These are phyloP conservation scores for Scomber japonicus DNA, from an alignment of 2,113 vertebrate species.

Conservation along the genomic window DNA sequence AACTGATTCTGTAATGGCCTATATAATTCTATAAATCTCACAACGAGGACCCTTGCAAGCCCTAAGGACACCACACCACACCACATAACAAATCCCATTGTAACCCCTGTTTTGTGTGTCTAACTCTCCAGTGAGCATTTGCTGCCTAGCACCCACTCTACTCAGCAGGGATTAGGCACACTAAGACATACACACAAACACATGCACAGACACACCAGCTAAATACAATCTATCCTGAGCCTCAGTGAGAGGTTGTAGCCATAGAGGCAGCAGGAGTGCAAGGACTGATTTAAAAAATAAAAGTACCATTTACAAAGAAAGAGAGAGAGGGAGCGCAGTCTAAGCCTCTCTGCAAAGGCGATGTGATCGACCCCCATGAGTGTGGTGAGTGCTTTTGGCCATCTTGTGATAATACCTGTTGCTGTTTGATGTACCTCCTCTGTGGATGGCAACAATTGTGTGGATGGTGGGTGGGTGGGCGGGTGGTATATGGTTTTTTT, in stretches of 20 bases:
- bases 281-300: slow-evolving; percentile 19
- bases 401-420: slow-evolving; percentile 54
- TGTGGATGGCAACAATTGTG: slow-evolving; percentile 36
- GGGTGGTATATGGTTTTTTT: slow-evolving; percentile 13
- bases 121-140: slow-evolving; percentile 69
- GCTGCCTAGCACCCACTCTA: slow-evolving; percentile 80
- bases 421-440: slow-evolving; percentile 49
- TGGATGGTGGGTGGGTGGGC: slow-evolving; percentile 25
- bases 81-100: slow-evolving; percentile 39
- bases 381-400: slow-evolving; percentile 70
- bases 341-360: slow-evolving; percentile 28
- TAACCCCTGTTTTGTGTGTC: slow-evolving; percentile 53
- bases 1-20: not conserved
- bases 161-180: slow-evolving; percentile 80
- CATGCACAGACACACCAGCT: slow-evolving; percentile 36
- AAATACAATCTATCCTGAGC: slow-evolving; percentile 52
- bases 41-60: not conserved
- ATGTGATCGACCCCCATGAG: slow-evolving; percentile 57
- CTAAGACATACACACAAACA: slow-evolving; percentile 47
- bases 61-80: not conserved
- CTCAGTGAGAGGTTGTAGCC: slow-evolving; percentile 35
- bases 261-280: slow-evolving; percentile 46
- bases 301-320: slow-evolving; percentile 32
- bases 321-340: slow-evolving; percentile 10
- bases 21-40: slow-evolving; percentile 7